These are phyloP conservation scores for Trichonephila clavipes DNA, from an alignment of 1,140 invertebrate genomes.

Conservation along the genomic window DNA sequence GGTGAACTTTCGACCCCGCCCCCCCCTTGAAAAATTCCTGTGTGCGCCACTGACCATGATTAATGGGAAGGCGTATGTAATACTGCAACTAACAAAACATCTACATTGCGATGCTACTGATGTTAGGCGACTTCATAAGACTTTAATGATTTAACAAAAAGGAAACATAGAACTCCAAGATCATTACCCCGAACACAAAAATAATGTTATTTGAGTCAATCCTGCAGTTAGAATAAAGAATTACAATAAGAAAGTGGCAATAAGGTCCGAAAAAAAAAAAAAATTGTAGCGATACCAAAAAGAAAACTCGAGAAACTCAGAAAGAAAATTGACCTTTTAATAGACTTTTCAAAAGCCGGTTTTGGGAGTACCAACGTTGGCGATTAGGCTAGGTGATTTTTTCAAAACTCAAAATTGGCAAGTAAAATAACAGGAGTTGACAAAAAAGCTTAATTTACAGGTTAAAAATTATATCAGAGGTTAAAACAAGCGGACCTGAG, in stretches of 20 bases:
- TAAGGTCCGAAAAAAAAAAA: neutral
- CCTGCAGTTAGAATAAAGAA: slow-evolving; percentile 38
- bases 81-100: slow-evolving; percentile 32
- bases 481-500: slow-evolving; percentile 1
- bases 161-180: neutral
- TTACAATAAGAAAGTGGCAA: slow-evolving; percentile 39
- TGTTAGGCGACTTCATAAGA: slow-evolving; percentile 37
- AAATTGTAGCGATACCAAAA: slow-evolving; percentile 21
- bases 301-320: slow-evolving; percentile 39
- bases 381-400: too few species aligned
- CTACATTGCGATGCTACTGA: slow-evolving; percentile 33
- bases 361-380: slow-evolving; percentile 30
- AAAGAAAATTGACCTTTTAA: neutral
- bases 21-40: too few species aligned
- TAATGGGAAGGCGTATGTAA: too few species aligned
- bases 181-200: neutral
- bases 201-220: slow-evolving; percentile 40
- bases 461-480: slow-evolving; percentile 46
- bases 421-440: slow-evolving; percentile 38
- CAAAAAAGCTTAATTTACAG: neutral
- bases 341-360: neutral
- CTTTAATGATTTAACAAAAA: slow-evolving; percentile 9
- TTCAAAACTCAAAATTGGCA: neutral
- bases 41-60: too few species aligned
- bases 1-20: too few species aligned